Conservation (phyloP, 53 echinoderm and acorn worm genomes). For the Paracentrotus lividus region DNA sequence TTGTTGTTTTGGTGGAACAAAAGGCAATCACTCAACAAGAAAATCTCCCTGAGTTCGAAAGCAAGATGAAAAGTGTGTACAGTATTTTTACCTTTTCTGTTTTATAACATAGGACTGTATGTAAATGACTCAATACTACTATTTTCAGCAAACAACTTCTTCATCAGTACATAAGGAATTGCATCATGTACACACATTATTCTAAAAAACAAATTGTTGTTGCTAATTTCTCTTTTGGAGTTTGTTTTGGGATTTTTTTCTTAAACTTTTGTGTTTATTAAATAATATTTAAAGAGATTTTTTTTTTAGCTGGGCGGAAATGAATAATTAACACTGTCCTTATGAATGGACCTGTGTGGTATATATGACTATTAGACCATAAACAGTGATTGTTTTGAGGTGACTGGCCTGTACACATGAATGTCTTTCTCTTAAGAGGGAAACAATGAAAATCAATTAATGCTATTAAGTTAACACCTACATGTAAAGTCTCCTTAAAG, state of each 20-base stretch:
- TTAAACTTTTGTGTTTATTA: too few species aligned
- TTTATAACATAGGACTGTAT: too few species aligned
- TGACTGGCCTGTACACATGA: not conserved
- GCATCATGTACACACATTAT: too few species aligned
- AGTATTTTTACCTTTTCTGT: not conserved
- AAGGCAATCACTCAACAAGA: conserved; percentile 24
- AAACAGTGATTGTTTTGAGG: conserved; percentile 30
- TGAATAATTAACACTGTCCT: not conserved
- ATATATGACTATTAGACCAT: not conserved
- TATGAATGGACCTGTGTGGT: not conserved
- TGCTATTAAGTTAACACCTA: not conserved
- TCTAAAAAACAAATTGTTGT: too few species aligned
- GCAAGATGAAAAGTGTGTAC: not conserved
- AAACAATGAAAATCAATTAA: conserved; percentile 1
- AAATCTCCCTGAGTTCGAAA: not conserved
- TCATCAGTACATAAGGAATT: too few species aligned
- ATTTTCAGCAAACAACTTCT: too few species aligned
- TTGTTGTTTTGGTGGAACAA: not conserved
- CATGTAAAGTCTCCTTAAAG: not conserved
- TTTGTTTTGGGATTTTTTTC: too few species aligned
- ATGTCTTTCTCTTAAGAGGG: not conserved
- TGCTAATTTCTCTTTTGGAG: too few species aligned
- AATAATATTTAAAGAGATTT: too few species aligned
- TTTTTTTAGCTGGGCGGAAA: too few species aligned
- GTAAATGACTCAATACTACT: too few species aligned